These are phyloP conservation scores for Dastarcus helophoroides DNA, from an alignment of 2,888 invertebrate genomes.

Conservation along the genomic window DNA sequence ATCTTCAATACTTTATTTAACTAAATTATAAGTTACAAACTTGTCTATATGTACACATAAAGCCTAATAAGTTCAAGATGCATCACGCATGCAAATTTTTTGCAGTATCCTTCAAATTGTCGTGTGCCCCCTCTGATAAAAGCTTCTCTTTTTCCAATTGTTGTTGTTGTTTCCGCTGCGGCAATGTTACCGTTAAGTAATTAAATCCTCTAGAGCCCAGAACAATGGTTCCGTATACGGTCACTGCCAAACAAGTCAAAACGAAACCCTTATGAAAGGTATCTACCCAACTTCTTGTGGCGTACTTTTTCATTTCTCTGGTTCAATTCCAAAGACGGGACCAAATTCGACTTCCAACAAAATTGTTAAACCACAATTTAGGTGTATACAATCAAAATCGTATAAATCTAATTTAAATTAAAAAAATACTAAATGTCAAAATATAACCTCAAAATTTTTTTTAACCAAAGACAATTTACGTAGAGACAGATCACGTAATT, in stretches of 20 bases:
- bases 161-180: constrained; percentile 32
- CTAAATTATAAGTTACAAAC: too few species aligned
- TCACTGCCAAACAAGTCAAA: constrained; percentile 42
- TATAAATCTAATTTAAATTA: too few species aligned
- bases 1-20: too few species aligned
- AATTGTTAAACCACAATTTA: too few species aligned
- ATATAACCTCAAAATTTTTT: too few species aligned
- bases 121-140: constrained; percentile 38
- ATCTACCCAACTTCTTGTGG: constrained; percentile 36
- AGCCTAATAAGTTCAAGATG: neutral
- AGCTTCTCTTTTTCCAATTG: constrained; percentile 35
- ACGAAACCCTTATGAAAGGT: constrained; percentile 45
- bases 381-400: too few species aligned
- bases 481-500: too few species aligned
- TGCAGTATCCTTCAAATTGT: constrained; percentile 32
- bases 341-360: too few species aligned
- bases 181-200: constrained; percentile 41
- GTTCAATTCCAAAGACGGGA: too few species aligned
- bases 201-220: constrained; percentile 39
- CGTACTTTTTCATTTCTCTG: constrained; percentile 31
- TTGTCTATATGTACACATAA: neutral
- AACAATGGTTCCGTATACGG: constrained; percentile 39
- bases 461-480: too few species aligned
- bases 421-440: too few species aligned
- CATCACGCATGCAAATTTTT: constrained; percentile 6